Percentiles rank a stretch among this genome's conserved stretches.
These are phyloP conservation scores for Drosophila flavopinicola DNA, from an alignment of 2,888 invertebrate species.

Conservation along the genomic window DNA sequence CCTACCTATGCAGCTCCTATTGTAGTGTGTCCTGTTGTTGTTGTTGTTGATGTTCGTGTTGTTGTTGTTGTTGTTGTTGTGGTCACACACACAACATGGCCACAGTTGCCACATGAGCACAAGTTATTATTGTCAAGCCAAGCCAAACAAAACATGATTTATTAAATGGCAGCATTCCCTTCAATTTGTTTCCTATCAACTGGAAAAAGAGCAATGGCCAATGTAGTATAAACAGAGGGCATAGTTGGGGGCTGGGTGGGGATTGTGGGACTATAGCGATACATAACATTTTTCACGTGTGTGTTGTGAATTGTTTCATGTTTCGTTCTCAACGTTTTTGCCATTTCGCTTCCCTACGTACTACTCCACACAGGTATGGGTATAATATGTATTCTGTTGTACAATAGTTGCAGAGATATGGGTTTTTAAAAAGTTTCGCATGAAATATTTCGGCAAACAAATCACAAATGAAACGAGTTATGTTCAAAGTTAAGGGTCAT, in stretches of 20 bases:
- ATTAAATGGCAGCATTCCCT: constrained; percentile 79
- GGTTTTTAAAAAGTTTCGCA: constrained; percentile 62
- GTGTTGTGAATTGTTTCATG: constrained; percentile 59
- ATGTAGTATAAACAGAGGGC: constrained; percentile 11
- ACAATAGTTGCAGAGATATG: constrained; percentile 63
- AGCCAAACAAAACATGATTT: constrained; percentile 79
- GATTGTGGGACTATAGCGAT: constrained; percentile 6
- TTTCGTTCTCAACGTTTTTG: constrained; percentile 23
- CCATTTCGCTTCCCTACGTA: constrained; percentile 16
- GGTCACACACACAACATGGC: constrained; percentile 64
- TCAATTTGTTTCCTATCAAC: constrained; percentile 80
- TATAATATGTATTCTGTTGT: constrained; percentile 34
- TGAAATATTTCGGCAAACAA: constrained; percentile 53
- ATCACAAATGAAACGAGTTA: constrained; percentile 54
- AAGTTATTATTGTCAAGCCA: constrained; percentile 79
- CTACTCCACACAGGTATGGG: constrained; percentile 13
- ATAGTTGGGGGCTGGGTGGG: neutral
- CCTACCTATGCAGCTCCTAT: constrained; percentile 61
- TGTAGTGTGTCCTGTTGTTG: constrained; percentile 12
- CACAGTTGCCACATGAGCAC: constrained; percentile 73
- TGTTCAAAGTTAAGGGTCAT: constrained; percentile 42
- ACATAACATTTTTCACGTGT: constrained; percentile 57
- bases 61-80: constrained; percentile 27
- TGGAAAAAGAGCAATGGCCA: constrained; percentile 73
- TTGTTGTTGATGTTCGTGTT: constrained; percentile 14